A percentile compares a stretch with the other conserved stretches of the same genome.
Conservation (phyloP, 2,113 vertebrate genomes). For the Pedetes capensis region DNA sequence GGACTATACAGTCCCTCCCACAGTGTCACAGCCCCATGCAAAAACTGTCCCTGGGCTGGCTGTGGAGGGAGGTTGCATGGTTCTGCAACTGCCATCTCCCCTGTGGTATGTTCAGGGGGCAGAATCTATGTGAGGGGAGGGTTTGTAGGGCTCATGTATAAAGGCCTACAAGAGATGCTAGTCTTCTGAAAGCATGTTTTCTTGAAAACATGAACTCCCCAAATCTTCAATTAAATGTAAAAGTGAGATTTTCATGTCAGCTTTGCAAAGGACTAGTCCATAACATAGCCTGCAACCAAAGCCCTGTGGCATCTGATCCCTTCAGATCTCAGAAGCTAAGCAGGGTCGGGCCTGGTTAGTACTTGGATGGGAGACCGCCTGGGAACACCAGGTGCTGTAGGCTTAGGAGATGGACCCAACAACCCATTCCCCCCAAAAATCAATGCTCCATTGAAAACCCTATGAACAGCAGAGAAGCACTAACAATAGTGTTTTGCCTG, state of each 20-base stretch:
- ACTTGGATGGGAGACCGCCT: too few species aligned
- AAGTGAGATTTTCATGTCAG: not conserved
- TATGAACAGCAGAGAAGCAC: too few species aligned
- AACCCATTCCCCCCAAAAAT: too few species aligned
- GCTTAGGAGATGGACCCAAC: too few species aligned
- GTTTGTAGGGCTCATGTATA: not conserved
- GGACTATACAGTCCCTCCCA: not conserved
- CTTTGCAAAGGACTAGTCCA: not conserved
- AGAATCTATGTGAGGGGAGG: not conserved
- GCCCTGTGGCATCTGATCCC: too few species aligned
- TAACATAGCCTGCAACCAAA: too few species aligned
- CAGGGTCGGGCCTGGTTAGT: too few species aligned
- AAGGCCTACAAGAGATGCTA: not conserved
- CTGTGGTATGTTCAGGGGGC: not conserved
- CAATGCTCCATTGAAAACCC: too few species aligned
- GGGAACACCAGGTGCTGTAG: too few species aligned
- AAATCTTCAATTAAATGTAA: not conserved
- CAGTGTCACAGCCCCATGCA: not conserved
- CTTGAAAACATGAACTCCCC: not conserved
- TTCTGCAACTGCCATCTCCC: not conserved
- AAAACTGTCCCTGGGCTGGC: not conserved
- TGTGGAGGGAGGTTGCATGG: not conserved
- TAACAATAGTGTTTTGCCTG: too few species aligned
- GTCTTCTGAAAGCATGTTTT: not conserved
- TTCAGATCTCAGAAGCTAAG: too few species aligned